phyloP scores from a whole-genome alignment of 2,113 vertebrate genomes.

The Polypterus senegalus region DNA sequence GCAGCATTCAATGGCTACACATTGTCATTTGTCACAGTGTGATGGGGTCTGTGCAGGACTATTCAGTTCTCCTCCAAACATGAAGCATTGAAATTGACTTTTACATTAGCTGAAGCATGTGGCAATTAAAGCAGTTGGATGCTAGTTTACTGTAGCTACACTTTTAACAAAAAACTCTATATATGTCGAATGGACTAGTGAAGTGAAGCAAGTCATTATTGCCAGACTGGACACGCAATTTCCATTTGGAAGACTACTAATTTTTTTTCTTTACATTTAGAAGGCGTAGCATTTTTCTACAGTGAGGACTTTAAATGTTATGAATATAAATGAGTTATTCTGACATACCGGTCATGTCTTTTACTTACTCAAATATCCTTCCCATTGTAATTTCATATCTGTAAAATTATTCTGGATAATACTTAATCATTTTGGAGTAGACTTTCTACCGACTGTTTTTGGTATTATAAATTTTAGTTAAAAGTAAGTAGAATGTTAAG shows the following conservation, averaged over 20 bases:
- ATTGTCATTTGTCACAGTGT: constrained; percentile 7
- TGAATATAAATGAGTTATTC: too few species aligned
- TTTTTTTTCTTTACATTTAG: constrained; percentile 14
- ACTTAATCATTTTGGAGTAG: not conserved
- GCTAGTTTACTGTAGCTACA: constrained; percentile 15
- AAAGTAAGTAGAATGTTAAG: constrained; percentile 19
- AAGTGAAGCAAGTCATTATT: constrained; percentile 29
- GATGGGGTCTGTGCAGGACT: constrained; percentile 14
- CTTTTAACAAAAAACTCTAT: constrained; percentile 24
- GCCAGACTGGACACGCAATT: constrained; percentile 21
- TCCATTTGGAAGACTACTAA: constrained; percentile 24
- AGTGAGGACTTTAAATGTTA: constrained; percentile 12
- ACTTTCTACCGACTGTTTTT: not conserved
- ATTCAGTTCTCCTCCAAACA: constrained; percentile 16
- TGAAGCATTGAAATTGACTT: constrained; percentile 23
- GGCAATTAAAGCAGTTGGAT: constrained; percentile 22
- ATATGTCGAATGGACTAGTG: constrained; percentile 20
- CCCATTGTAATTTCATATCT: too few species aligned
- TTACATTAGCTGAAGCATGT: constrained; percentile 20
- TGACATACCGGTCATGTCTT: too few species aligned
- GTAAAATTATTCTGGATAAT: too few species aligned
- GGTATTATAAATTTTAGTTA: not conserved
- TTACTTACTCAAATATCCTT: too few species aligned
- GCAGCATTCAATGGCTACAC: not conserved
- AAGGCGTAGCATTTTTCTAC: constrained; percentile 18